These are phyloP conservation scores for Thalassarche chlororhynchos DNA, from an alignment of 2,113 vertebrate genomes.

Conservation along the genomic window DNA sequence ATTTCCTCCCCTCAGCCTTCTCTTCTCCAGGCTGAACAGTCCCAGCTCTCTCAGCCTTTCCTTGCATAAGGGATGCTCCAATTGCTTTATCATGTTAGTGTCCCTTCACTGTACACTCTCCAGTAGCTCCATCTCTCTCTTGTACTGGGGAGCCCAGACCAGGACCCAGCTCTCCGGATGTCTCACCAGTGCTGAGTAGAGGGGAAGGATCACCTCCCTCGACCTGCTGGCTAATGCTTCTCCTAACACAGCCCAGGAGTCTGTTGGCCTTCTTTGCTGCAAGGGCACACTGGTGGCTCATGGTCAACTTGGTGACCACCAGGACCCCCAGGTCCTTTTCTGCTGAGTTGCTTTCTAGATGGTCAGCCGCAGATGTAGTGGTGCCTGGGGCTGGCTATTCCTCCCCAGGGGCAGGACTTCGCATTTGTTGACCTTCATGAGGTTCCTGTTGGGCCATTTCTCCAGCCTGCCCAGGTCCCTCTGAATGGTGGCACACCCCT, in stretches of 20 bases:
- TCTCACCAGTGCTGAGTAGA: not conserved
- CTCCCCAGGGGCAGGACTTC: not conserved
- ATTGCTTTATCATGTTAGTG: not conserved
- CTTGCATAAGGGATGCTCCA: not conserved
- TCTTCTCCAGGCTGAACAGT: not conserved
- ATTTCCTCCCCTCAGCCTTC: not conserved
- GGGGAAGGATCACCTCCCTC: too few relatives aligned
- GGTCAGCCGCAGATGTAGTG: not conserved
- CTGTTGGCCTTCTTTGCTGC: not conserved
- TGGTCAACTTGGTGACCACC: not conserved
- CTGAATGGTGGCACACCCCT: not conserved
- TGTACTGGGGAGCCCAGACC: not conserved
- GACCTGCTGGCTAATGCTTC: not conserved
- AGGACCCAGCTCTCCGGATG: not conserved
- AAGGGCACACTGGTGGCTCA: not conserved
- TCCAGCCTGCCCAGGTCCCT: not conserved
- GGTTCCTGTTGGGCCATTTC: not conserved
- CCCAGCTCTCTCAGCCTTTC: not conserved
- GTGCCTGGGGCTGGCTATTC: not conserved
- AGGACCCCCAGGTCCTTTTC: not conserved
- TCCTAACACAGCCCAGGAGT: not conserved
- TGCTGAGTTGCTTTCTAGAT: not conserved
- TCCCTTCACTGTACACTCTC: not conserved
- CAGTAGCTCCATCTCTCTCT: not conserved
- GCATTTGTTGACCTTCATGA: not conserved